Conservation (phyloP, 2,113 vertebrate genomes). For the Cryptotis parvus region DNA sequence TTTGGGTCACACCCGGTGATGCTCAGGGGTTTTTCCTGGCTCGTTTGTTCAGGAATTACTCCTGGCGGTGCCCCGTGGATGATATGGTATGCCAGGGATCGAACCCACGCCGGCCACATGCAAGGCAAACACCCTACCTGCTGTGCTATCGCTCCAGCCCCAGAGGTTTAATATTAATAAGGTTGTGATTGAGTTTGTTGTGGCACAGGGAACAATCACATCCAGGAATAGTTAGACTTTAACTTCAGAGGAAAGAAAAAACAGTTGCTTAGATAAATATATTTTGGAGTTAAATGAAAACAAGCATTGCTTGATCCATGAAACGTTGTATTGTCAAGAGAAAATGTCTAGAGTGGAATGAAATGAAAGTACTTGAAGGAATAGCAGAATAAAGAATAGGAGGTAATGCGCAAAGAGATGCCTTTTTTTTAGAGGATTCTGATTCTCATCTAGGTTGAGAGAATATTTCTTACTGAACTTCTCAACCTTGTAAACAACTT, state of each 20-base stretch:
- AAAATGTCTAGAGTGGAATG: not conserved
- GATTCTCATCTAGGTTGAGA: not conserved
- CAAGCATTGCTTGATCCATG: not conserved
- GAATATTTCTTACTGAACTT: not conserved
- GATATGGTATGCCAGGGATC: too few relatives aligned
- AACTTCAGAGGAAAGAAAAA: not conserved
- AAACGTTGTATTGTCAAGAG: not conserved
- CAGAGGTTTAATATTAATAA: not conserved
- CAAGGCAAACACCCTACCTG: too few relatives aligned
- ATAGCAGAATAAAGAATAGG: not conserved
- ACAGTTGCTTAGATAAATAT: not conserved
- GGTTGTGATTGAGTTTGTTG: not conserved
- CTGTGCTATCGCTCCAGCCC: too few relatives aligned
- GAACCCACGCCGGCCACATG: too few relatives aligned
- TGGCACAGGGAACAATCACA: not conserved
- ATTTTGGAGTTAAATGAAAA: not conserved
- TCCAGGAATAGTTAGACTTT: not conserved
- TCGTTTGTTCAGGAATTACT: too few relatives aligned
- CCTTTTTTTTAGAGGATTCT: too few relatives aligned
- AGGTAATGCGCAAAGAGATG: not conserved
- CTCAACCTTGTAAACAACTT: not conserved
- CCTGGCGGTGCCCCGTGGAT: too few relatives aligned
- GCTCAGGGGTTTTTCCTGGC: too few relatives aligned
- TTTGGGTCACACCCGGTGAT: too few relatives aligned
- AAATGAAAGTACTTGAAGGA: not conserved